A percentile compares a stretch with the other conserved stretches of the same genome.
These are phyloP conservation scores for Sciurus carolinensis DNA, from an alignment of 2,797 vertebrate genomes.

Conservation along the genomic window DNA sequence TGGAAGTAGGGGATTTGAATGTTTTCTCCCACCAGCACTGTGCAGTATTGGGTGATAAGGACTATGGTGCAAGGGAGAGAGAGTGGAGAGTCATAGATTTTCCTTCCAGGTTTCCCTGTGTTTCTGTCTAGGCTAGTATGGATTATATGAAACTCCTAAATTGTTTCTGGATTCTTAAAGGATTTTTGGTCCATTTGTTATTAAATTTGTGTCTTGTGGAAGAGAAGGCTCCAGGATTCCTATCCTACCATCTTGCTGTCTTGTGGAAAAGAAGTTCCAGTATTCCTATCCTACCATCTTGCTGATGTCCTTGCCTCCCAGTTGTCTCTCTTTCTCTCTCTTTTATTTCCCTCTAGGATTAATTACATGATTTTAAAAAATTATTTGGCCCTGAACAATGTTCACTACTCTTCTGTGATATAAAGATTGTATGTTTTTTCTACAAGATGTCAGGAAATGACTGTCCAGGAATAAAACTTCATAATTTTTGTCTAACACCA, in stretches of 20 bases:
- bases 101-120: neutral
- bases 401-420: neutral
- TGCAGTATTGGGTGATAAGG: neutral
- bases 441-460: neutral
- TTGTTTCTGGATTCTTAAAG: neutral
- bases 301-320: neutral
- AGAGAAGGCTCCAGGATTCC: neutral
- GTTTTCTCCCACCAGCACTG: neutral
- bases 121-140: neutral
- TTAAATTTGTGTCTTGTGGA: neutral
- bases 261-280: too few relatives aligned
- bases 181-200: neutral
- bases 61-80: neutral
- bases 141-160: neutral
- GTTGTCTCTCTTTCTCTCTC: neutral
- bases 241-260: neutral
- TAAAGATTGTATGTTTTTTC: neutral
- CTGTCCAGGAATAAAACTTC: neutral
- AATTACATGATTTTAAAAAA: neutral
- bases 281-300: neutral
- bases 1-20: neutral
- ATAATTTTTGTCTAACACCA: neutral
- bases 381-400: neutral
- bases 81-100: neutral
- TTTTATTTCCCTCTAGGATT: neutral